A percentile compares a stretch with the other conserved stretches of the same genome.
Evolutionary conservation across 1,140 invertebrate species (phyloP).

Genomic region (Cotesia vestalis): DNA sequence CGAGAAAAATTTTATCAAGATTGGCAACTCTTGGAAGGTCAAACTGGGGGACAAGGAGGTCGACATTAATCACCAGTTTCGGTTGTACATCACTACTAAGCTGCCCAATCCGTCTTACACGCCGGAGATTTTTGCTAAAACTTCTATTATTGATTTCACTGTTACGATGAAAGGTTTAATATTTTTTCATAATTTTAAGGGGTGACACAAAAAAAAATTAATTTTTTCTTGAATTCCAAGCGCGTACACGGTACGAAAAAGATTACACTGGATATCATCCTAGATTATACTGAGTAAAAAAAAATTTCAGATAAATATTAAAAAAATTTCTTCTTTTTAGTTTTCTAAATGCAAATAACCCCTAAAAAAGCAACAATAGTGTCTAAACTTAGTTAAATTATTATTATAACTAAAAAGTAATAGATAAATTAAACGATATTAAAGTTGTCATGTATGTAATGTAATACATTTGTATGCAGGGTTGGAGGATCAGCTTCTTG

Average conservation of each 20-base stretch:
- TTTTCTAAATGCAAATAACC: no score
- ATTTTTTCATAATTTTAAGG: background rate
- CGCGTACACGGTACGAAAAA: no score
- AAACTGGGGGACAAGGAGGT: slow-evolving; percentile 90
- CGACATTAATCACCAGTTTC: slow-evolving; percentile 81
- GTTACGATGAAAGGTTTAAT: slow-evolving; percentile 85
- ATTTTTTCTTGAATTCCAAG: no score
- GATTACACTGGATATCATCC: no score
- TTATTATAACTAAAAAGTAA: background rate
- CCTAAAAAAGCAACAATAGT: no score
- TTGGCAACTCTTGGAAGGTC: slow-evolving; percentile 79
- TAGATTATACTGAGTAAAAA: no score
- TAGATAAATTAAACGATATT: slow-evolving; percentile 10
- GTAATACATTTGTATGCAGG: slow-evolving; percentile 62
- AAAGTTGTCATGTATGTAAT: background rate
- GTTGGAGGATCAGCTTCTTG: slow-evolving; percentile 89
- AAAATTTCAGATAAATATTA: no score
- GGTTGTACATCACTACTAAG: slow-evolving; percentile 91
- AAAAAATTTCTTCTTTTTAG: no score
- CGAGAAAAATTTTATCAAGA: slow-evolving; percentile 88
- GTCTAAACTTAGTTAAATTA: no score
- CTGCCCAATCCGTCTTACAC: slow-evolving; percentile 89
- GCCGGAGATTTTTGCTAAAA: slow-evolving; percentile 88
- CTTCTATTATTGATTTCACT: slow-evolving; percentile 93
- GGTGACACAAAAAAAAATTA: no score